Evolutionary conservation across 2,888 invertebrate genomes (phyloP).

Genomic region (Heliconius cydno): DNA sequence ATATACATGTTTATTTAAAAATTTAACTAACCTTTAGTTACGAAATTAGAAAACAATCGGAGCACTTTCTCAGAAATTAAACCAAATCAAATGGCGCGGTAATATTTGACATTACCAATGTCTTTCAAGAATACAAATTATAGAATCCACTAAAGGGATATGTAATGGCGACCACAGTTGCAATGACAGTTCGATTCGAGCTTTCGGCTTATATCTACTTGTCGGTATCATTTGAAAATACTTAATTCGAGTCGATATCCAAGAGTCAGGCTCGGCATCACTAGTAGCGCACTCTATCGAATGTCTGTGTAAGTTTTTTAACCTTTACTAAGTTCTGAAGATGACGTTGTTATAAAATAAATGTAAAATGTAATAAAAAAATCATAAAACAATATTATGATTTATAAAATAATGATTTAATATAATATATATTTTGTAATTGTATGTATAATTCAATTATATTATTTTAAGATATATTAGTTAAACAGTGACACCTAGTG

Average conservation of each 20-base stretch:
- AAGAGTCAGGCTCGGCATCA: constrained; percentile 9
- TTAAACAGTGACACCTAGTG: constrained; percentile 56
- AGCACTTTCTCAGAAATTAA: constrained; percentile 20
- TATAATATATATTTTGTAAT: background rate
- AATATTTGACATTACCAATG: constrained; percentile 68
- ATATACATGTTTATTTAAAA: constrained; percentile 4
- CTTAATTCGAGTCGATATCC: constrained; percentile 39
- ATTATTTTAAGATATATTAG: background rate
- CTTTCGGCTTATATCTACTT: background rate
- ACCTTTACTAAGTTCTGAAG: background rate
- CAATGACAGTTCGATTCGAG: constrained; percentile 42
- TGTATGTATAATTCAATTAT: background rate
- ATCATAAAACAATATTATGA: background rate
- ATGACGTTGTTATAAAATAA: background rate
- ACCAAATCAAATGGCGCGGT: constrained; percentile 59
- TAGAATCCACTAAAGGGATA: constrained; percentile 55
- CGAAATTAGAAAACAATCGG: constrained; percentile 6
- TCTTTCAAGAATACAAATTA: constrained; percentile 58
- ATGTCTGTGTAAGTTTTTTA: background rate
- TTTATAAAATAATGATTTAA: background rate
- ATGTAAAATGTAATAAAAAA: background rate
- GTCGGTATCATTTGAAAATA: constrained; percentile 22
- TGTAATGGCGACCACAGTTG: constrained; percentile 65
- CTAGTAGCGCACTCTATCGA: constrained; percentile 36
- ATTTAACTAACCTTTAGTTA: constrained; percentile 34